phyloP scores from a whole-genome alignment of 2,888 invertebrate genomes.

The Cephus spinipes region DNA sequence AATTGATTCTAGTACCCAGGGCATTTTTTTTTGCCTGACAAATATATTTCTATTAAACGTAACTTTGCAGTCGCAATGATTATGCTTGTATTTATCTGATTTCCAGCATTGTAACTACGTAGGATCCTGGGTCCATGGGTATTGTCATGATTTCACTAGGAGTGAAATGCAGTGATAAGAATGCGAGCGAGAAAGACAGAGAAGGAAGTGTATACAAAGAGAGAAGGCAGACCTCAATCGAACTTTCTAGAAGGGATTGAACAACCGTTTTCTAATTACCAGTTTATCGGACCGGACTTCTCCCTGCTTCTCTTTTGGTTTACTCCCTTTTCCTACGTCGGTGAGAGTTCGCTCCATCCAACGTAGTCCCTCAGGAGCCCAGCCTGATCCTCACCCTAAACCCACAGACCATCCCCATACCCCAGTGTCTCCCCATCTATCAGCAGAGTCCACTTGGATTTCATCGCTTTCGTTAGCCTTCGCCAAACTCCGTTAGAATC shows the following conservation, averaged over 20 bases:
- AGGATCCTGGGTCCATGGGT: too few relatives aligned
- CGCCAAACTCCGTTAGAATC: slow-evolving; percentile 35
- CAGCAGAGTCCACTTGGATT: slow-evolving; percentile 14
- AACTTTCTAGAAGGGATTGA: too few relatives aligned
- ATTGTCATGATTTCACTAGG: too few relatives aligned
- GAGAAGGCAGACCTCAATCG: background rate
- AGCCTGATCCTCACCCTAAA: too few relatives aligned
- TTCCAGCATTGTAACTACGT: too few relatives aligned
- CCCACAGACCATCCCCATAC: too few relatives aligned
- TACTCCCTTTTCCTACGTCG: background rate
- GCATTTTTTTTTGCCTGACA: too few relatives aligned
- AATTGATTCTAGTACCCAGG: too few relatives aligned
- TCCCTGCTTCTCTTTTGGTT: slow-evolving; percentile 23
- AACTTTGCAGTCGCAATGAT: too few relatives aligned
- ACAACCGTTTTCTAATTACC: slow-evolving; percentile 55
- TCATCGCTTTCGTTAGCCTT: slow-evolving; percentile 35
- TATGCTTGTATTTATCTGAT: too few relatives aligned
- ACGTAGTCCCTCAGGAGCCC: background rate
- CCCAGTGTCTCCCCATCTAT: slow-evolving; percentile 28
- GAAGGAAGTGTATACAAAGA: slow-evolving; percentile 8
- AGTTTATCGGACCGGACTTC: slow-evolving; percentile 48
- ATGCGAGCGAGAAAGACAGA: slow-evolving; percentile 13
- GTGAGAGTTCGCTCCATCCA: background rate
- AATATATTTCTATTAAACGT: too few relatives aligned
- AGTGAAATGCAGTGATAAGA: too few relatives aligned